These are phyloP conservation scores for Adrianichthys oophorus DNA, from an alignment of 2,797 vertebrate species.

Conservation along the genomic window DNA sequence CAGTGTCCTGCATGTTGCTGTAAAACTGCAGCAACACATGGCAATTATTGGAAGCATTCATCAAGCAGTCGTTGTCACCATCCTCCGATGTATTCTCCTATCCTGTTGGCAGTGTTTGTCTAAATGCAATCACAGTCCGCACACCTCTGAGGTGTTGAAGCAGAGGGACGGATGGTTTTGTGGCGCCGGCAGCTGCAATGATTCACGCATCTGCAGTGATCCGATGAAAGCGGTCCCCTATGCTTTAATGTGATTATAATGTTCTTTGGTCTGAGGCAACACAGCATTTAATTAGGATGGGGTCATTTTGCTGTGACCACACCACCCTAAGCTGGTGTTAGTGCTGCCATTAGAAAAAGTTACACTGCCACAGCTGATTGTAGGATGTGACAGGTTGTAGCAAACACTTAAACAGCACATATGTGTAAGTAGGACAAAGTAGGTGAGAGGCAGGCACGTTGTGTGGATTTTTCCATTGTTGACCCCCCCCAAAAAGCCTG, in stretches of 20 bases:
- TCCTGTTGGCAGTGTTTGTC: conserved; percentile 1
- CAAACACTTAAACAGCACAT: too few species aligned
- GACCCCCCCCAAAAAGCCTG: too few species aligned
- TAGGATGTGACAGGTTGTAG: conserved; percentile 6
- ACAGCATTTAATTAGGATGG: conserved; percentile 60
- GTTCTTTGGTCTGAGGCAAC: conserved; percentile 54
- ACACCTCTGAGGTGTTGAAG: conserved; percentile 15
- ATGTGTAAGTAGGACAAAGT: too few species aligned
- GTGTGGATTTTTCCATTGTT: too few species aligned
- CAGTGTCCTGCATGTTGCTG: neutral
- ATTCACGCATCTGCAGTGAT: conserved; percentile 25
- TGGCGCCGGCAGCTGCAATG: conserved; percentile 19
- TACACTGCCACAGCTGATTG: conserved; percentile 36
- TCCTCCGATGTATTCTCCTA: neutral
- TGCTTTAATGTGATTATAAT: conserved; percentile 64
- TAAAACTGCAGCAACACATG: neutral
- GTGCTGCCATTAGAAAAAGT: conserved; percentile 56
- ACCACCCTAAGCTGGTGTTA: conserved; percentile 49
- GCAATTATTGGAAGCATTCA: neutral
- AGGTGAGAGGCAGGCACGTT: too few species aligned
- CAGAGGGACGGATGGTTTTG: conserved; percentile 2
- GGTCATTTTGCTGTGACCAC: conserved; percentile 57
- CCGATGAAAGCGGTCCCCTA: conserved; percentile 41
- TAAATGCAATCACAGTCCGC: conserved; percentile 5
- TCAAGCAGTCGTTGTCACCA: neutral